A percentile compares a stretch with the other conserved stretches of the same genome.
Conservation (phyloP, 2,113 vertebrate genomes). For the Ariopsis seemanni region DNA sequence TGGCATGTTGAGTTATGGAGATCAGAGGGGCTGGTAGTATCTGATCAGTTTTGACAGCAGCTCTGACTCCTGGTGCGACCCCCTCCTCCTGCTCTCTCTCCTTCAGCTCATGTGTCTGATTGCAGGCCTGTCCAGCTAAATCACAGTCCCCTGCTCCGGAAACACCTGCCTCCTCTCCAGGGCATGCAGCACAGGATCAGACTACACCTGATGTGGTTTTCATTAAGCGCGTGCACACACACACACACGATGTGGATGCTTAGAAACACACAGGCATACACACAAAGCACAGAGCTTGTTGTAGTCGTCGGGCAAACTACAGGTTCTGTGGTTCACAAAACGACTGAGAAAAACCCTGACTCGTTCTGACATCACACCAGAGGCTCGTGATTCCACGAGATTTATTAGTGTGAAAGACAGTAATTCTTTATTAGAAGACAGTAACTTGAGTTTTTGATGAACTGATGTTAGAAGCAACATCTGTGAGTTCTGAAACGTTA, state of each 20-base stretch:
- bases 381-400: not conserved
- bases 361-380: not conserved
- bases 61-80: constrained; percentile 62
- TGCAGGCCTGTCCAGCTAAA: constrained; percentile 72
- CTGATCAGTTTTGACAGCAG: constrained; percentile 68
- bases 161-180: constrained; percentile 68
- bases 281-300: not conserved
- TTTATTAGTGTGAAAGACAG: not conserved
- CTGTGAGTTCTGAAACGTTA: not conserved
- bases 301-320: not conserved
- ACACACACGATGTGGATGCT: constrained; percentile 44
- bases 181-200: constrained; percentile 58
- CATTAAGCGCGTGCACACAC: constrained; percentile 64
- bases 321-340: not conserved
- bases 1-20: constrained; percentile 50
- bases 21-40: constrained; percentile 57
- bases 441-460: not conserved
- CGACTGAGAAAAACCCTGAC: constrained; percentile 15
- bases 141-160: constrained; percentile 61
- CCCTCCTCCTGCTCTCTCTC: constrained; percentile 36
- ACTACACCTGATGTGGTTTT: constrained; percentile 68
- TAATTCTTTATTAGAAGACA: not conserved
- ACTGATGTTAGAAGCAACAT: not conserved
- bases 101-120: constrained; percentile 66
- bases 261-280: constrained; percentile 9